Base-by-base conservation (phyloP, 1,140 invertebrate genomes). In the Drosophila pseudoananassae region DNA sequence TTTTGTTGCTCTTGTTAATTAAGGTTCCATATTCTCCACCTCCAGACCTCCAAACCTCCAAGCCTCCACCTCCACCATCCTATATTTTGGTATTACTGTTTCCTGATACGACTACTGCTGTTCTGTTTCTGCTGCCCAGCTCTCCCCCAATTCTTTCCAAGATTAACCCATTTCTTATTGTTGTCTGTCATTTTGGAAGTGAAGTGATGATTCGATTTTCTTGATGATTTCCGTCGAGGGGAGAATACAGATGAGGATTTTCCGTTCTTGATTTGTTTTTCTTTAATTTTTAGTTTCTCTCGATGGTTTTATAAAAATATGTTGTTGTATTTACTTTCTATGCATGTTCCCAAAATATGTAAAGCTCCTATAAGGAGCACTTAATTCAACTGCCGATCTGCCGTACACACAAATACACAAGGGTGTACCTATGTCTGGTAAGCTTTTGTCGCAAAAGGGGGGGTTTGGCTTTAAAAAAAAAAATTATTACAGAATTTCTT, bases 321-420 rank as follows among this genome's bases (percentile, higher is more conserved):
- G n/a, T 54, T 43, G 23, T 33, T 33, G 15, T 38, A 46, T 65
- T 29, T 29, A 52, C 51, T 60, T 59, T 72, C 59, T 77, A 72
- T 61, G 58, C 64, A 64, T 76, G 77, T 76, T 77, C 78, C 78
- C 78, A 81, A 43, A 43, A 43, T 36, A 77, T 77, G 81, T 45
- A 79, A 77, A 75, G 81, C 81, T 84, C 81, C 81, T 84, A 84
- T 84, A 84, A 84, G 81, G 81, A 84, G 81, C 81, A 84, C 66
- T 65, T 68, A 65, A 45, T 14, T 51, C 47, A 63, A 68, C 64
- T 66, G 58, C 63, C 63, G 70, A 73, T 54, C 53, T 66, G 56
- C 43, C 72, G 63, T 46, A 76, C 51, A 33, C 70, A 74, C 58
- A 61, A 61, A 15, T 46, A 61, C 56, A 64, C 56, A 47, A 33